A percentile compares a stretch with the other conserved stretches of the same genome.
These are phyloP conservation scores for Beris chalybata DNA, from an alignment of 2,888 invertebrate species.

Conservation along the genomic window DNA sequence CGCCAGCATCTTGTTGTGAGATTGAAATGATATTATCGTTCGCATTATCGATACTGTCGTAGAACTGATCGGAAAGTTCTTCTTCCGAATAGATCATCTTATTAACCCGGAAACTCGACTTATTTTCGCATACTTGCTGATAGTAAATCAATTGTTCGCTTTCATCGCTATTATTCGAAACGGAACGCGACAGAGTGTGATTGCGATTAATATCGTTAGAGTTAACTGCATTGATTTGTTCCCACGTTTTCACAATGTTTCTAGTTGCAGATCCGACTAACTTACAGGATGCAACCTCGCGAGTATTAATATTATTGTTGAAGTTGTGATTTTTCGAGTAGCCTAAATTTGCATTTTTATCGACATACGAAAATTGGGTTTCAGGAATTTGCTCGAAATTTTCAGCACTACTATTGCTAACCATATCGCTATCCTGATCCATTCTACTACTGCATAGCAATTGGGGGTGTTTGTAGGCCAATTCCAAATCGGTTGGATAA, in stretches of 20 bases:
- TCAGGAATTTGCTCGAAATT: constrained; percentile 2
- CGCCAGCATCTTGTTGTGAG: constrained; percentile 37
- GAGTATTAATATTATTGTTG: background rate
- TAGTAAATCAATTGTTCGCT: constrained; percentile 37
- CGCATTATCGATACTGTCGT: constrained; percentile 42
- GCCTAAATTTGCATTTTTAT: background rate
- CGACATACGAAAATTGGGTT: background rate
- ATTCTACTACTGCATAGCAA: constrained; percentile 48
- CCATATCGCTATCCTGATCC: constrained; percentile 27
- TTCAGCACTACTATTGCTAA: constrained; percentile 5
- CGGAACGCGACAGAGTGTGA: constrained; percentile 10
- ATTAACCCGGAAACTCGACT: constrained; percentile 39
- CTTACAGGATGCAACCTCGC: constrained; percentile 31
- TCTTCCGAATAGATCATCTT: constrained; percentile 38
- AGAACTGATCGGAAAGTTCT: constrained; percentile 37
- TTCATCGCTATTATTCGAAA: constrained; percentile 38
- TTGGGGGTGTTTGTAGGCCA: constrained; percentile 54
- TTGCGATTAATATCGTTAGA: background rate
- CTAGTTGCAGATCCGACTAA: constrained; percentile 41
- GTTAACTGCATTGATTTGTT: constrained; percentile 37
- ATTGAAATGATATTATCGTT: constrained; percentile 33
- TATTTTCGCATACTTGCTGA: constrained; percentile 35
- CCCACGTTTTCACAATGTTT: constrained; percentile 41
- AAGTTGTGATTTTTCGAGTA: background rate
- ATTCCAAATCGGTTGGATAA: constrained; percentile 41